A percentile compares a stretch with the other conserved stretches of the same genome.
phyloP scores from a whole-genome alignment of 1,140 invertebrate genomes.

The Drosophila sproati region DNA sequence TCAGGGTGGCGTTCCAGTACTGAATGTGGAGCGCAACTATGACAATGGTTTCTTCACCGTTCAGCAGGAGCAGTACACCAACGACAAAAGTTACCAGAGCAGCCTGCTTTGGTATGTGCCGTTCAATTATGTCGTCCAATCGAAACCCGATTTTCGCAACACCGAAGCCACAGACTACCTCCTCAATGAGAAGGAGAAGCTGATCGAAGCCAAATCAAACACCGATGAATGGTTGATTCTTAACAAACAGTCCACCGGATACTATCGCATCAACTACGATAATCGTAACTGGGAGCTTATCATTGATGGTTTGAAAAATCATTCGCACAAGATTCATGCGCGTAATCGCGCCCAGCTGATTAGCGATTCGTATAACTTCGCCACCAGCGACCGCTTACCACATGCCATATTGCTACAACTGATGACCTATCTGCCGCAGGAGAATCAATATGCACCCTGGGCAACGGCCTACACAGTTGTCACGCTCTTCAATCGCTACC shows the following conservation, averaged over 20 bases:
- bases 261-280: constrained; percentile 88
- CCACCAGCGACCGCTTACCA: constrained; percentile 86
- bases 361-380: constrained; percentile 90
- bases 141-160: constrained; percentile 84
- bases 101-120: constrained; percentile 51
- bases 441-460: constrained; percentile 88
- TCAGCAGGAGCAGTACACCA: constrained; percentile 84
- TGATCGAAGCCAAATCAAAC: constrained; percentile 16
- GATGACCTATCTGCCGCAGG: constrained; percentile 86
- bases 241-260: constrained; percentile 88
- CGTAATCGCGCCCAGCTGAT: constrained; percentile 91
- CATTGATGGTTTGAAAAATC: constrained; percentile 83
- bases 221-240: constrained; percentile 86
- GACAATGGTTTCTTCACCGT: constrained; percentile 73
- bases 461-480: constrained; percentile 84
- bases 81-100: constrained; percentile 45
- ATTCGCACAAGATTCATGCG: constrained; percentile 86
- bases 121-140: constrained; percentile 73
- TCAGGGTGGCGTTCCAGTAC: constrained; percentile 88
- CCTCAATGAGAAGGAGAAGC: constrained; percentile 30
- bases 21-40: constrained; percentile 86
- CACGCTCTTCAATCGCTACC: constrained; percentile 74
- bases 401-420: constrained; percentile 85
- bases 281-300: constrained; percentile 86
- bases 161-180: constrained; percentile 81